Conservation (phyloP, 2,888 invertebrate species). For the Tenthredo livida region DNA sequence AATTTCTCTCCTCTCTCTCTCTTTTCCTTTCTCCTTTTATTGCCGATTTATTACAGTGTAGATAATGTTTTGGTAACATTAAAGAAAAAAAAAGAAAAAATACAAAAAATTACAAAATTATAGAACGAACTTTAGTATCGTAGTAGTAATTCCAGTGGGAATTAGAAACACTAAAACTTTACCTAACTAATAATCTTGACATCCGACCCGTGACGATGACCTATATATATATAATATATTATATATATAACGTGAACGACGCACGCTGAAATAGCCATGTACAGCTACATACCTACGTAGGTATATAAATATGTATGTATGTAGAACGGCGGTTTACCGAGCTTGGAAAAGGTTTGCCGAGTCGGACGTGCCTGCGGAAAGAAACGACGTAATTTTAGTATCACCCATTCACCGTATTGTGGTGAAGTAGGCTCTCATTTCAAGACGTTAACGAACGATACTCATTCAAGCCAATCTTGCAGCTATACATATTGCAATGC, state of each 20-base stretch:
- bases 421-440: slow-evolving; percentile 2
- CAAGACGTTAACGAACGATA: background rate
- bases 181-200: slow-evolving; percentile 17
- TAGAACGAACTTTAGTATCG: background rate
- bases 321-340: background rate
- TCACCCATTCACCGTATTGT: background rate
- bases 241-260: background rate
- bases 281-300: background rate
- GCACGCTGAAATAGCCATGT: background rate
- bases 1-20: background rate
- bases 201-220: slow-evolving; percentile 11
- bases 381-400: slow-evolving; percentile 39
- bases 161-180: background rate
- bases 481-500: background rate
- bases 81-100: background rate
- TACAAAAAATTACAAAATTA: background rate
- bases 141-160: background rate
- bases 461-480: background rate
- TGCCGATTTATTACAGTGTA: background rate
- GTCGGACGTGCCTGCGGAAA: slow-evolving; percentile 21
- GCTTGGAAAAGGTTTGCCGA: slow-evolving; percentile 8
- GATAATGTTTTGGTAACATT: background rate
- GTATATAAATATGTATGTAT: background rate
- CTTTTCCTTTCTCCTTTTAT: background rate
- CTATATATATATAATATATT: background rate